phyloP scores from a whole-genome alignment of 2,113 vertebrate species.

The Tetraodon nigroviridis region DNA sequence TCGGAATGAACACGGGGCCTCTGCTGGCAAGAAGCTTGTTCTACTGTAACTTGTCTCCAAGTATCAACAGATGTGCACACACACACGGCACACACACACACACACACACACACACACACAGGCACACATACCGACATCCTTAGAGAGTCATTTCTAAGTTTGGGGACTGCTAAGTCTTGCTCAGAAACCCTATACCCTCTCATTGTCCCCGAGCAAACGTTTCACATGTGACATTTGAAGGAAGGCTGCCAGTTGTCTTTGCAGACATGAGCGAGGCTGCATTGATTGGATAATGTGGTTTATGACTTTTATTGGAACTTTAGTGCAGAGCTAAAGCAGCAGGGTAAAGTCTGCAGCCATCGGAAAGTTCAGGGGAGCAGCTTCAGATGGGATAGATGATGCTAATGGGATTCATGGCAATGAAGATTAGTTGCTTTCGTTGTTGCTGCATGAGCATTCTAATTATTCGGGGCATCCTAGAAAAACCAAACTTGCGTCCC shows the following conservation, averaged over 20 bases:
- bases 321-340: no score
- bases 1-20: no score
- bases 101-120: conserved; percentile 16
- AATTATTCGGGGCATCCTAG: neutral
- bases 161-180: conserved; percentile 73
- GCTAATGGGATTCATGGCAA: no score
- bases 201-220: conserved; percentile 68
- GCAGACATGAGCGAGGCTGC: no score
- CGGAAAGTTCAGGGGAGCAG: no score
- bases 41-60: conserved; percentile 48
- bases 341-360: no score
- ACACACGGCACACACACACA: conserved; percentile 33
- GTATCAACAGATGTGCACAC: conserved; percentile 32
- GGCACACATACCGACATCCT: conserved; percentile 58
- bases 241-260: conserved; percentile 23
- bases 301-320: no score
- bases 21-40: conserved; percentile 47
- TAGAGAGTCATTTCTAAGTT: conserved; percentile 73
- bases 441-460: conserved; percentile 1
- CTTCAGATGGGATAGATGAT: no score
- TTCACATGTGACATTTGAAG: conserved; percentile 76
- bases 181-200: conserved; percentile 69
- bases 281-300: no score
- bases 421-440: no score
- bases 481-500: no score